Base-by-base conservation (phyloP, 2,113 vertebrate species). In the Oenanthe melanoleuca region DNA sequence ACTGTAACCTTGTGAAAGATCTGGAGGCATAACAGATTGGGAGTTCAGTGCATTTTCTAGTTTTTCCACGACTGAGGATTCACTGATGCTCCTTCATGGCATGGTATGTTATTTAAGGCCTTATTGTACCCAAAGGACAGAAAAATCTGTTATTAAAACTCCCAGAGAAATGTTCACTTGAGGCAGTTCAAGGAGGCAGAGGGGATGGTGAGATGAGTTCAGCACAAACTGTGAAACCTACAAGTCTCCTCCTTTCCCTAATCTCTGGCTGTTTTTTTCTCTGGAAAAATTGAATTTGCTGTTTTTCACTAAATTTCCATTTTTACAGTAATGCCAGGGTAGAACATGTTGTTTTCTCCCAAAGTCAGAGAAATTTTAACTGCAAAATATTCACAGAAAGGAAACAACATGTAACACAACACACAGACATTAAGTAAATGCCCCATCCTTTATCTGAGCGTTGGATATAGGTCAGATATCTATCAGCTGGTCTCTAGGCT, bases 371-470 rank as follows among this genome's bases (percentile, higher is more conserved):
- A 71, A 64, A 64, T 21, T 4, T 11, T 28, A 29, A 44, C 4
- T 29, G 2, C 14, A 57, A 60, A 2, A 74, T 16, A 25, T 50
- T 45, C 33, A 44, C 20, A 34, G 37, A 59, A 86, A 72, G 6
- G 12, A 37, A 86, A 24, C 8, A 47, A 11, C 14, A 22, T 9
- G 3, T 26, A 40, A 40, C 9, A 12, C 15, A 34, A 57, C 37
- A 60, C 14, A 21, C 1, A 65, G 70, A 52, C 1, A 2, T 55
- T 79, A 37, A 75, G 52, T 34, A n/a, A 66, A 53, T 45, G 11
- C 1, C 16, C 0, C 0, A 0, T 28, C 70, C 12, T 29, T 47
- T 26, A 14, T 24, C 24, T 85, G 26, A 40, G 5, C 5, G 50
- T 37, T 65, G 9, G 6, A 4, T 25, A n/a, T 33, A 61, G 5